These are phyloP conservation scores for Hymenopus coronatus DNA, from an alignment of 2,888 invertebrate genomes.

Conservation along the genomic window DNA sequence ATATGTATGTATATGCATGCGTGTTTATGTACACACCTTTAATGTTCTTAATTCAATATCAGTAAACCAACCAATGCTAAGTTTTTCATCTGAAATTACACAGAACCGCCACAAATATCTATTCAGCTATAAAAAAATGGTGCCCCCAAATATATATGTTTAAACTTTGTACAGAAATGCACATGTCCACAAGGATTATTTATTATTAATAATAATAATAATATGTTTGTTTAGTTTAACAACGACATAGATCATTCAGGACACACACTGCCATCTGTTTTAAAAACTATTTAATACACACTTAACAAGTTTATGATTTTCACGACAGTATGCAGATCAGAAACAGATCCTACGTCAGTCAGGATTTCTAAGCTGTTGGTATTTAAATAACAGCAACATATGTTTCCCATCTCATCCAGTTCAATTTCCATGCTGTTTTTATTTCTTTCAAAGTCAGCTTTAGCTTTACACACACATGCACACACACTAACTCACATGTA, in stretches of 20 bases:
- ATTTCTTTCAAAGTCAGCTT: background rate
- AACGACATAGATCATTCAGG: constrained; percentile 28
- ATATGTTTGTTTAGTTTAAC: constrained; percentile 28
- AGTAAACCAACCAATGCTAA: constrained; percentile 26
- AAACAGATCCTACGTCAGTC: constrained; percentile 29
- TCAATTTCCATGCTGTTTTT: background rate
- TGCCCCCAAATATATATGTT: constrained; percentile 26
- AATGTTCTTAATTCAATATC: constrained; percentile 21
- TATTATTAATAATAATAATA: constrained; percentile 19
- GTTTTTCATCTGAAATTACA: constrained; percentile 28
- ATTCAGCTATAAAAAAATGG: constrained; percentile 31
- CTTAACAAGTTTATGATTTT: constrained; percentile 23
- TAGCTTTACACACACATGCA: constrained; percentile 1
- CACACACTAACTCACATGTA: background rate
- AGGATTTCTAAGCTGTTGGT: constrained; percentile 17
- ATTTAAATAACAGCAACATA: constrained; percentile 3
- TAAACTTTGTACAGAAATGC: constrained; percentile 35
- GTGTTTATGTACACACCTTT: background rate
- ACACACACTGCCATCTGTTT: constrained; percentile 22
- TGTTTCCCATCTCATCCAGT: background rate
- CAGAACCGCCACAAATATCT: constrained; percentile 29
- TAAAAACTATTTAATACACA: constrained; percentile 24
- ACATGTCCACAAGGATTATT: constrained; percentile 32
- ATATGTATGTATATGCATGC: background rate
- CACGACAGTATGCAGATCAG: constrained; percentile 11